Base-by-base conservation (phyloP, 2,888 invertebrate species). In the Ceriagrion tenellum region DNA sequence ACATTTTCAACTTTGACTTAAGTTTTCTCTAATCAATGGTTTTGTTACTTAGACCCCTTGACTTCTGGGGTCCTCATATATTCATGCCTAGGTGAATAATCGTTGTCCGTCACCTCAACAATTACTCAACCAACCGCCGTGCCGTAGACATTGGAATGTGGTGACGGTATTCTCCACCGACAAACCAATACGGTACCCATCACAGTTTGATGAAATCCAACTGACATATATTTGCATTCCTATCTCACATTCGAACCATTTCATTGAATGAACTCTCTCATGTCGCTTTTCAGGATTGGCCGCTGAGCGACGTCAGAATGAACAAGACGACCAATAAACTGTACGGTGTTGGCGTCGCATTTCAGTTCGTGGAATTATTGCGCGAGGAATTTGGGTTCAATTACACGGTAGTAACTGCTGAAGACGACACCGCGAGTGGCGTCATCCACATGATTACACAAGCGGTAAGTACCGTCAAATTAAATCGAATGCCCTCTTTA, bases 301-400 rank as follows among this genome's bases (percentile, higher is more conserved):
- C 97, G 0, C 96, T 97, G 95, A 97, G 97, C 47, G 96, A 96
- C 95, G 96, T 96, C 12, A 95, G 95, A 30, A 90, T 95, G 16
- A 96, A 96, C 89, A 95, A 88, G 23, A 98, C 98, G 96, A 98
- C 98, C n/a, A 40, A 93, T 0, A 97, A 97, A 0, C 96, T 97
- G 12, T 96, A 97, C 0, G 98, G 98, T 0, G 96, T 96, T 1
- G 99, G 99, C 0, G 98, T 98, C 13, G 98, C 98, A 0, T 99
- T 98, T 96, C 97, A 97, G 95, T 96, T 99, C 95, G 96, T 99
- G 20, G 97, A 98, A 55, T 98, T 98, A 91, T 97, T 99, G 6
- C 97, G 97, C 89, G 96, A 98, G 95, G 98, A 98, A 96, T 98
- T 98, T 96, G 98, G 98, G 96, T 99, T 99, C 96, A 98, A 98